Evolutionary conservation across 2,888 invertebrate species (phyloP).

Genomic region (Chymomyza procnemis): DNA sequence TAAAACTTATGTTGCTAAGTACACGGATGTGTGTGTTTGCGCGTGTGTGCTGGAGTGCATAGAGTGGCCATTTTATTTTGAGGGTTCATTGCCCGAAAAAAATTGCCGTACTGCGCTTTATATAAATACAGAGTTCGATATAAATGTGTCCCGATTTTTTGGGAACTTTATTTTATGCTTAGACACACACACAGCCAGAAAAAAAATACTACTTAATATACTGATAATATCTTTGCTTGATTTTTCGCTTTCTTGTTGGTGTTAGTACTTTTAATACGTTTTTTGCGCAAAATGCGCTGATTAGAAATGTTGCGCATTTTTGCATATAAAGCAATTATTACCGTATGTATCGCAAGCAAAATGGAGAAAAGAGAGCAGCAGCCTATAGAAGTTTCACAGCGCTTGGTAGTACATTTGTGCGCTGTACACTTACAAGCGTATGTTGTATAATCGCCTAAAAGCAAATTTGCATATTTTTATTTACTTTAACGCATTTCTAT

Average conservation of each 20-base stretch:
- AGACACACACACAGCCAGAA: neutral
- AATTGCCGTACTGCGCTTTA: neutral
- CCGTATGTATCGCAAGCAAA: too few relatives aligned
- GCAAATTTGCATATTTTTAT: too few relatives aligned
- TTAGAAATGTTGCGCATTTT: neutral
- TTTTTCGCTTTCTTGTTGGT: neutral
- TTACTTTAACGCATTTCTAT: too few relatives aligned
- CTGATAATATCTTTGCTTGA: neutral
- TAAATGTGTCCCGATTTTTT: neutral
- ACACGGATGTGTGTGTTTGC: slow-evolving; percentile 3
- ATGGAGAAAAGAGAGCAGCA: too few relatives aligned
- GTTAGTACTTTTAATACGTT: neutral
- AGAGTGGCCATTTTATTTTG: neutral
- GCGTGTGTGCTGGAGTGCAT: neutral
- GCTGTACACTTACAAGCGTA: too few relatives aligned
- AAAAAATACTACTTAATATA: neutral
- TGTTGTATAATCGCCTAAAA: too few relatives aligned
- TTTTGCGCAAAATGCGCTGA: neutral
- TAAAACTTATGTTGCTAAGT: slow-evolving; percentile 58
- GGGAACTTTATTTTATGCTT: neutral
- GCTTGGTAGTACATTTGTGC: too few relatives aligned
- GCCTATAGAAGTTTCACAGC: too few relatives aligned
- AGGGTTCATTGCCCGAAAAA: neutral
- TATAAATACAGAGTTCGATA: neutral
- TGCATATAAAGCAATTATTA: neutral